These are phyloP conservation scores for Pseudoips prasinana DNA, from an alignment of 2,888 invertebrate species.

Conservation along the genomic window DNA sequence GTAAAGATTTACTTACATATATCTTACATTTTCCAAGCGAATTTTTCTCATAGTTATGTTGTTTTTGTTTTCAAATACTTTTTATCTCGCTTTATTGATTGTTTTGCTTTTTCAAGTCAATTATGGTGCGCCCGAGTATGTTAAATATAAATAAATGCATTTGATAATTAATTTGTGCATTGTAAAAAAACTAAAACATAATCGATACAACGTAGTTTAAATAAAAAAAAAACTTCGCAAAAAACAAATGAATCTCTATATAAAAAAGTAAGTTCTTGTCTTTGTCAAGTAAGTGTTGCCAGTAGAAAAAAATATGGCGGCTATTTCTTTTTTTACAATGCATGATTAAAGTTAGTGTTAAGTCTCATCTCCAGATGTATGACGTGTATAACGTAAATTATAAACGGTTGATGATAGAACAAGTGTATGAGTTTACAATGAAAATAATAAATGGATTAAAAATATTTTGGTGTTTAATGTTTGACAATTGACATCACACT, in stretches of 20 bases:
- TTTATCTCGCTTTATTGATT: constrained; percentile 31
- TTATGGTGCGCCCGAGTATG: constrained; percentile 73
- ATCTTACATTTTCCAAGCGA: background rate
- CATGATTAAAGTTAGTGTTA: constrained; percentile 38
- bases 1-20: background rate
- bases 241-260: too few relatives aligned
- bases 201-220: background rate
- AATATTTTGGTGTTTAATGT: constrained; percentile 22
- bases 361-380: constrained; percentile 51
- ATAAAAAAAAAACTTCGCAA: background rate
- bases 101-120: constrained; percentile 66
- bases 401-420: constrained; percentile 75
- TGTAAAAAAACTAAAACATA: constrained; percentile 45
- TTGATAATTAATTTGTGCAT: constrained; percentile 33
- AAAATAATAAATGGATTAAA: constrained; percentile 75
- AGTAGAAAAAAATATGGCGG: constrained; percentile 5
- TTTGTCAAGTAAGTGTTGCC: too few relatives aligned
- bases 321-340: constrained; percentile 39
- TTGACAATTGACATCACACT: background rate
- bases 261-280: too few relatives aligned
- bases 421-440: constrained; percentile 79
- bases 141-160: constrained; percentile 39
- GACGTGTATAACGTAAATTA: constrained; percentile 65
- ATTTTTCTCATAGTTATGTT: constrained; percentile 1
- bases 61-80: constrained; percentile 27